Evolutionary conservation across 2,113 vertebrate species (phyloP).

Genomic region (Dromaius novaehollandiae): DNA sequence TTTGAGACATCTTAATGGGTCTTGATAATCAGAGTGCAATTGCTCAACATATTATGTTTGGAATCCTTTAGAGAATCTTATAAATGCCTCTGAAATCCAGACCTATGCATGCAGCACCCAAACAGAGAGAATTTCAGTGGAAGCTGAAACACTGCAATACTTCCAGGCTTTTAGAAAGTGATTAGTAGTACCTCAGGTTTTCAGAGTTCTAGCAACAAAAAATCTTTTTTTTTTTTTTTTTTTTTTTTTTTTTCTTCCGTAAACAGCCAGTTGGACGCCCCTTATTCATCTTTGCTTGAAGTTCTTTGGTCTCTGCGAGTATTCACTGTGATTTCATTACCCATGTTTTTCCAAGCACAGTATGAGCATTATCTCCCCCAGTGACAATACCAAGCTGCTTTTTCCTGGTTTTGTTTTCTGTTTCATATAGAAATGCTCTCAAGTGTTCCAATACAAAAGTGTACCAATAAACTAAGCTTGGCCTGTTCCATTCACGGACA

Average conservation of each 20-base stretch:
- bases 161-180: not conserved
- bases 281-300: not conserved
- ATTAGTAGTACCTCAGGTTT: not conserved
- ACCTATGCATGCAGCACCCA: not conserved
- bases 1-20: not conserved
- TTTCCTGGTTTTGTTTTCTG: not conserved
- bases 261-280: not conserved
- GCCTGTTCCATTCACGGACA: accelerated
- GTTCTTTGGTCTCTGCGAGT: not conserved
- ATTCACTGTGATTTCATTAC: not conserved
- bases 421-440: not conserved
- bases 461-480: accelerated
- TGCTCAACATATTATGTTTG: not conserved
- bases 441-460: not conserved
- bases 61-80: not conserved
- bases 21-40: not conserved
- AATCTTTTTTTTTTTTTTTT: not conserved
- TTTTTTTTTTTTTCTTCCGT: not conserved
- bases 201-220: not conserved
- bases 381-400: not conserved
- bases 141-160: not conserved
- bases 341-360: not conserved
- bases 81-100: not conserved
- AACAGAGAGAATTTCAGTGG: not conserved
- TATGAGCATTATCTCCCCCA: not conserved